A percentile compares a stretch with the other conserved stretches of the same genome.
These are phyloP conservation scores for Antechinus stuartii DNA, from an alignment of 2,113 vertebrate species.

Conservation along the genomic window DNA sequence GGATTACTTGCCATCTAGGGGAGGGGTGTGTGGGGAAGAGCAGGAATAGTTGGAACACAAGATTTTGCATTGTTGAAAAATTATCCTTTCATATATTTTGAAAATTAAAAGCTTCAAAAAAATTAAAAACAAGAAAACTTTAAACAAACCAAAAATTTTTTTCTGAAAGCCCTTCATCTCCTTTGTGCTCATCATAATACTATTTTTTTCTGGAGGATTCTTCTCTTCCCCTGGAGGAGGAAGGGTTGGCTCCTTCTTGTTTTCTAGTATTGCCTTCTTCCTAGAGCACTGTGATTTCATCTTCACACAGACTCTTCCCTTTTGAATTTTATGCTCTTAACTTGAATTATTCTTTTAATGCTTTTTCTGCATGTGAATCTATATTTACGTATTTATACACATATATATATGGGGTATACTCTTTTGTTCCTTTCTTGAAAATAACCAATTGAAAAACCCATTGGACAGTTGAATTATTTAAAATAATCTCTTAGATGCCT, in stretches of 20 bases:
- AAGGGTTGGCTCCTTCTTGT: not conserved
- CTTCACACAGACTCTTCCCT: not conserved
- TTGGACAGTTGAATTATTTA: not conserved
- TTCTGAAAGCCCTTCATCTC: not conserved
- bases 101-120: too few species aligned
- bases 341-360: not conserved
- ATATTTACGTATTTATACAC: not conserved
- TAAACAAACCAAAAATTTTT: not conserved
- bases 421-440: not conserved
- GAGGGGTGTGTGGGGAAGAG: too few species aligned
- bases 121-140: too few species aligned
- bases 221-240: too few species aligned
- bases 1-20: too few species aligned
- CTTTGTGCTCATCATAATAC: too few species aligned
- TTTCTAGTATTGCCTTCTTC: not conserved
- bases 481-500: not conserved
- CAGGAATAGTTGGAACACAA: too few species aligned
- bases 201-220: too few species aligned
- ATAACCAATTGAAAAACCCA: not conserved
- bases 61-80: too few species aligned
- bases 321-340: not conserved
- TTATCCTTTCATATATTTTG: too few species aligned
- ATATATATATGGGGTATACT: not conserved
- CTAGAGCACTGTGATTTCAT: not conserved
- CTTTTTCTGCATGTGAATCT: not conserved